Percentiles rank a stretch among this genome's conserved stretches.
Evolutionary conservation across 2,888 invertebrate genomes (phyloP).

Genomic region (Micropterix aruncella): DNA sequence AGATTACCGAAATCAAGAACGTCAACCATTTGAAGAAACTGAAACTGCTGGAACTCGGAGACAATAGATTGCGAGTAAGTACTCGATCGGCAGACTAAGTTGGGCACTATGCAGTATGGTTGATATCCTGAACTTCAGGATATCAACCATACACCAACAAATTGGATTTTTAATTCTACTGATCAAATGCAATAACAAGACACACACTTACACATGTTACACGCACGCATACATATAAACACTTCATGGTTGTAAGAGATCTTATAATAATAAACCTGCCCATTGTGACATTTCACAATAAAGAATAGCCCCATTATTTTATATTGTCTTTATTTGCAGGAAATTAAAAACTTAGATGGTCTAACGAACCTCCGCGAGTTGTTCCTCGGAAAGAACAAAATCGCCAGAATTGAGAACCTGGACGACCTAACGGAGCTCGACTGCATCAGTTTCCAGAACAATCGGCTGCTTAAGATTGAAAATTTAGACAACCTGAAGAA

Average conservation of each 20-base stretch:
- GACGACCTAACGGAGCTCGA: conserved; percentile 56
- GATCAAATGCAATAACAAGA: too few species aligned
- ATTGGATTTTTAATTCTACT: too few species aligned
- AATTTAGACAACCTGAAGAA: conserved; percentile 60
- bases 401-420: conserved; percentile 72
- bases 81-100: too few species aligned
- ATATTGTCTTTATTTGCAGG: too few species aligned
- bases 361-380: conserved; percentile 62
- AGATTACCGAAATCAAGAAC: conserved; percentile 77
- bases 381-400: conserved; percentile 92
- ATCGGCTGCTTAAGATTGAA: conserved; percentile 77
- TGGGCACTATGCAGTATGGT: not conserved
- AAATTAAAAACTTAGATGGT: conserved; percentile 74
- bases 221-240: too few species aligned
- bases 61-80: conserved; percentile 77
- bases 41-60: conserved; percentile 83
- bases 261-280: too few species aligned
- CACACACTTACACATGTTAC: too few species aligned
- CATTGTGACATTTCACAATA: too few species aligned
- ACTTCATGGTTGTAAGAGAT: too few species aligned
- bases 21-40: conserved; percentile 65
- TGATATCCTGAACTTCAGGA: not conserved
- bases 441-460: conserved; percentile 80
- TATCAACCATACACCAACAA: not conserved
- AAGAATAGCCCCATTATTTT: too few species aligned